Evolutionary conservation across 2,113 vertebrate genomes (phyloP), one percentile per base, ranked within the genome.

Genomic region (Alouatta palliata): DNA sequence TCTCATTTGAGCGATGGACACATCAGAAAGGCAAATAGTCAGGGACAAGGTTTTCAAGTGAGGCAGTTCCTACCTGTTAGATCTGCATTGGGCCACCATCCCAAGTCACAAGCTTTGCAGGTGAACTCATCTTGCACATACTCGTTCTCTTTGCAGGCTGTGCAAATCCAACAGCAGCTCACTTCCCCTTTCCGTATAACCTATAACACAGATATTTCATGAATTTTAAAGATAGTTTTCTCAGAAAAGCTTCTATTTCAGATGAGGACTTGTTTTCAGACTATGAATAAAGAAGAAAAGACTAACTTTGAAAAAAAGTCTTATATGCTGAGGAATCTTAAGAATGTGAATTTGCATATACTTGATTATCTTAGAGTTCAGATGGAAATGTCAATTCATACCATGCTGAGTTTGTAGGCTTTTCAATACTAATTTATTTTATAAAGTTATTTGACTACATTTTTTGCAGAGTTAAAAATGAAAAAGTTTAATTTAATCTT

Each of bases 121-220:
- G 99, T 99, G 98, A 99, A 99, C 98, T 99, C 99, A 73, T 99
- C 99, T 98, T 99, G 99, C 97, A 99, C 99, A 16, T 98, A 99
- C 73, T 99, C 99, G 3, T 99, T 99, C 97, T 99, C 99, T 92
- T 99, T 99, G 97, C 99, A 99, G 43, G 99, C 99, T 5, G 99
- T 99, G 96, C 99, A 99, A 98, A 99, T 99, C 99, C 99, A 99
- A 92, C 99, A 99, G 98, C 99, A 99, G 95, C 99, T 99, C 97
- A 99, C 99, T 98, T 99, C 99, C 64, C 99, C 99, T 98, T 99
- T 99, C 94, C 99, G 99, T 83, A 99, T 99, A 97, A 99, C 99
- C 99, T 99, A 97, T 17, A 98, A 98, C 32, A 96, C 4, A 94
- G 8, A 79, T 32, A 43, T 27, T 75, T 37, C 97, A 93, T 3